Evolutionary conservation across 2,797 vertebrate genomes (phyloP), one percentile per base, ranked within the genome.

Genomic region (Gymnoscopelus braueri): DNA sequence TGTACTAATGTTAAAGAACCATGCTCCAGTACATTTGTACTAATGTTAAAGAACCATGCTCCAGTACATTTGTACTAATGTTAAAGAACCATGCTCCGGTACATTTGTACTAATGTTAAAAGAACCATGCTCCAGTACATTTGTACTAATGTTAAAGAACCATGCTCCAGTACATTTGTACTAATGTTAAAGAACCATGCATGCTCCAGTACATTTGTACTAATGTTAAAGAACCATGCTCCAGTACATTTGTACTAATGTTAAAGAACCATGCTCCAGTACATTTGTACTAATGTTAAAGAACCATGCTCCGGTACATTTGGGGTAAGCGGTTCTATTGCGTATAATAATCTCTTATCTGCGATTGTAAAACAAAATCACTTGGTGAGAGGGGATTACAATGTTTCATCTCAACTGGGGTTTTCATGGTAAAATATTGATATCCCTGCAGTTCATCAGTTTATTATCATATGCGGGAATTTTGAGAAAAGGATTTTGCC

Each of bases 381-480:
- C 87, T 86, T 79, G 74, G 71, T 64, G 77, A 71, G 80, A 80
- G 50, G 63, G 71, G 86, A 87, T 90, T 89, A 85, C 65, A 56
- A 85, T 74, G 19, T 86, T 76, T 86, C 83, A 90, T 91, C 83
- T 84, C 79, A 73, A 83, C 78, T 63, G 72, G 77, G 81, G 81
- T 88, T 89, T 85, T 85, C 60, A 68, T 44, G 57, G 57, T 58
- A 58, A 75, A 84, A 82, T 85, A 76, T n/a, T 51, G 19, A 15
- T 68, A 55, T 51, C 74, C 51, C 57, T 72, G 3, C 56, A 59
- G 52, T 80, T 79, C 74, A 84, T 88, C 74, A 89, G 69, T 65
- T 69, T 69, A 80, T 79, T 83, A 78, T 76, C 62, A 83, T 79
- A 57, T 53, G 51, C 65, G 67, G 26, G 26, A 29, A 29, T 29